Percentiles rank a stretch among this genome's conserved stretches.
Evolutionary conservation across 2,113 vertebrate genomes (phyloP).

Genomic region (Mus musculus): GRCm39 chr8:109264001-109264500

Average conservation of each 20-base stretch:
- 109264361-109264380: conserved; percentile 69
- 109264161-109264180: conserved; percentile 84
- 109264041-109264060: conserved; percentile 83
- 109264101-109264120: conserved; percentile 78
- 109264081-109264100: conserved; percentile 72
- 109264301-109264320: conserved; percentile 90
- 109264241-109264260: conserved; percentile 91
- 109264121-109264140: conserved; percentile 82
- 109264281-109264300: conserved; percentile 92
- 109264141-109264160: conserved; percentile 83
- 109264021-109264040: conserved; percentile 72
- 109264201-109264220: conserved; percentile 88
- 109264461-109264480: conserved; percentile 79
- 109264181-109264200: conserved; percentile 84
- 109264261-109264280: conserved; percentile 94
- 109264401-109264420: conserved; percentile 83
- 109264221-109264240: conserved; percentile 91
- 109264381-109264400: conserved; percentile 81
- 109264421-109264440: conserved; percentile 88
- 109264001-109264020: conserved; percentile 78
- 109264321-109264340: conserved; percentile 87
- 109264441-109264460: conserved; percentile 70
- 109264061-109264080: conserved; percentile 79
- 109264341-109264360: conserved; percentile 86
- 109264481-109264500: conserved; percentile 86